Base-by-base conservation (phyloP, 2,113 vertebrate species). In the Siphamia tubifer region DNA sequence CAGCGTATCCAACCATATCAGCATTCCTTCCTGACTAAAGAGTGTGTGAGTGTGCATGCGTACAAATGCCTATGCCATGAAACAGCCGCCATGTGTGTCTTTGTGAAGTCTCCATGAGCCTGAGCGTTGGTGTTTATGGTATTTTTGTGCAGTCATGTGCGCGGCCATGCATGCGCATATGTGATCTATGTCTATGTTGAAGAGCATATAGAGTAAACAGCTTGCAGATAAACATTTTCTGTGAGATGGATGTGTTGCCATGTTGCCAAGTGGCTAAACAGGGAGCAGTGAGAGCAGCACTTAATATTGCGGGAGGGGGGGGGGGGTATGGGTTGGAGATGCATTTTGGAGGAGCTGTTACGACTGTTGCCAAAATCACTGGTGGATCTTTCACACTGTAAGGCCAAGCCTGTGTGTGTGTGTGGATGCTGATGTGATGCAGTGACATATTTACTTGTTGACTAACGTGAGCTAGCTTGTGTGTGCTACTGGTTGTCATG, bases 161-260 rank as follows among this genome's bases (percentile, higher is more conserved):
- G n/a, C n/a, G n/a, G n/a, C n/a, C n/a, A n/a, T n/a, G n/a, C n/a
- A n/a, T n/a, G n/a, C n/a, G n/a, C n/a, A n/a, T 63, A 47, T 81
- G 36, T 68, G 40, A 67, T 57, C 24, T 44, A 11, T 12, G 16
- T 49, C 21, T 58, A 31, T 43, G 15, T 67, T 58, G 25, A 58
- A 34, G 16, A 53, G 40, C 53, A 48, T 61, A 43, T 28, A 30
- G 45, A 31, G 42, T 65, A 73, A 84, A 84, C 67, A 60, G 57
- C 66, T 78, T 28, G 30, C 43, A 82, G 63, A 82, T 87, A 83
- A 85, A 79, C 73, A 77, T 71, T 84, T 82, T 68, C 64, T 77
- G 56, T 57, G 58, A 70, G 77, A 79, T 65, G 56, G 45, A 81
- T 81, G 62, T 60, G 57, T 58, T 74, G 62, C 61, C 55, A 30